phyloP scores from a whole-genome alignment of 2,113 vertebrate genomes.

The Aphyosemion australe region DNA sequence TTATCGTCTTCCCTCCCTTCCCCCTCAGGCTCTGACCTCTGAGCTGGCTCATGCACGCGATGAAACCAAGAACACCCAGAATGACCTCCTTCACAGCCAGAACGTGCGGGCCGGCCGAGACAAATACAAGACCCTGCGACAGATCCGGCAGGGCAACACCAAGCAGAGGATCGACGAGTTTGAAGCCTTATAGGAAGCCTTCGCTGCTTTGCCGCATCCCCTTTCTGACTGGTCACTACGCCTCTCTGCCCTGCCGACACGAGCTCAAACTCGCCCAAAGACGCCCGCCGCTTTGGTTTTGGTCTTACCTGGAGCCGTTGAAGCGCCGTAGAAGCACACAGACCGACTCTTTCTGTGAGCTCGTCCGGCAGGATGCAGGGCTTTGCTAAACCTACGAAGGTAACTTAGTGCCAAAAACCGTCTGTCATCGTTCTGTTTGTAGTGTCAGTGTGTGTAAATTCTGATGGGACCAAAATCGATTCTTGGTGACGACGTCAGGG shows the following conservation, averaged over 20 bases:
- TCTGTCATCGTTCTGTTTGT: constrained; percentile 38
- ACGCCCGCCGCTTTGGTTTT: constrained; percentile 6
- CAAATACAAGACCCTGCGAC: constrained; percentile 96
- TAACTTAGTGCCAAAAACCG: constrained; percentile 73
- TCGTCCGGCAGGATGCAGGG: constrained; percentile 19
- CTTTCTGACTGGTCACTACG: constrained; percentile 74
- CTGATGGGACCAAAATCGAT: constrained; percentile 47
- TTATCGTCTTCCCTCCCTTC: constrained; percentile 3
- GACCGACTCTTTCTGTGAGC: constrained; percentile 17
- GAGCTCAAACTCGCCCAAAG: constrained; percentile 10
- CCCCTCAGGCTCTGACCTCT: constrained; percentile 84
- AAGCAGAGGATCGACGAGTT: constrained; percentile 98
- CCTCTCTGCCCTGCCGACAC: constrained; percentile 7
- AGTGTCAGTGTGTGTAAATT: constrained; percentile 42
- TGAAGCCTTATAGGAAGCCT: constrained; percentile 87
- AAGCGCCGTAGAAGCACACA: constrained; percentile 25
- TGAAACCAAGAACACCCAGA: constrained; percentile 90
- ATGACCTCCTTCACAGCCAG: constrained; percentile 91
- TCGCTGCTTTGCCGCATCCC: constrained; percentile 2
- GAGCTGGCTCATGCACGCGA: constrained; percentile 91
- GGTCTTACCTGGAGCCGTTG: constrained; percentile 27
- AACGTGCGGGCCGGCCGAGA: constrained; percentile 90
- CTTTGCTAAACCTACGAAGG: constrained; percentile 32
- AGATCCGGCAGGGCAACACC: constrained; percentile 96
- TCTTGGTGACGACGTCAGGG: constrained; percentile 22